Evolutionary conservation across 2,888 invertebrate species (phyloP), one percentile per base, ranked within the genome.

Genomic region (Chalcis sispes): DNA sequence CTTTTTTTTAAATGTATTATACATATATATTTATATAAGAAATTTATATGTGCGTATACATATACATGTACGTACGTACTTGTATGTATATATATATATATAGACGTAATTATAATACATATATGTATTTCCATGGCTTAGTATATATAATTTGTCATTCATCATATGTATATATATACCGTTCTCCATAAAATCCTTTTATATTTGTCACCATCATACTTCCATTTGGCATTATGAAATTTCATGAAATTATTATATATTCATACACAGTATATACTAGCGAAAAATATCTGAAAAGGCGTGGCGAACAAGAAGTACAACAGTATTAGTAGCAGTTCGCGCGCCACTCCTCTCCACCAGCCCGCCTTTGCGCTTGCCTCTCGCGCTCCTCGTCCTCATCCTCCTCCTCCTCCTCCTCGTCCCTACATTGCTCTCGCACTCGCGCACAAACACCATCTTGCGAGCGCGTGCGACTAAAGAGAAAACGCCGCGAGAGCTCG

Each of bases 211-310:
- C 18, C 23, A 5, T 67, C 29, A 42, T 66, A 23, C 56, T 64
- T 64, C 18, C 52, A 27, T 62, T 77, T 77, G 65, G 75, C 81
- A 88, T 88, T 88, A 88, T 88, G 88, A 88, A 88, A 88, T 88
- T 88, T 88, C 88, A 88, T 88, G 88, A 88, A 88, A 83, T 87
- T 82, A 80, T 81, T 72, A 36, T 42, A 29, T 64, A 46, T 36
- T 4, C 23, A 66, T n/a, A 48, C 75, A 75, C 70, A 73, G 77
- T 56, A 66, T 80, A 79, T 75, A 66, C 71, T 81, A 81, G 82
- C 83, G 82, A 82, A 85, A 82, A 84, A 83, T 83, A 82, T 81
- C 80, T 80, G 80, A 83, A 79, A 82, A 84, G 83, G 81, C 82
- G 83, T 84, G 83, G 82, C 83, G 82, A 81, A 81, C 82, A 79